These are phyloP conservation scores for Apeltes quadracus DNA, from an alignment of 2,113 vertebrate genomes.

Conservation along the genomic window DNA sequence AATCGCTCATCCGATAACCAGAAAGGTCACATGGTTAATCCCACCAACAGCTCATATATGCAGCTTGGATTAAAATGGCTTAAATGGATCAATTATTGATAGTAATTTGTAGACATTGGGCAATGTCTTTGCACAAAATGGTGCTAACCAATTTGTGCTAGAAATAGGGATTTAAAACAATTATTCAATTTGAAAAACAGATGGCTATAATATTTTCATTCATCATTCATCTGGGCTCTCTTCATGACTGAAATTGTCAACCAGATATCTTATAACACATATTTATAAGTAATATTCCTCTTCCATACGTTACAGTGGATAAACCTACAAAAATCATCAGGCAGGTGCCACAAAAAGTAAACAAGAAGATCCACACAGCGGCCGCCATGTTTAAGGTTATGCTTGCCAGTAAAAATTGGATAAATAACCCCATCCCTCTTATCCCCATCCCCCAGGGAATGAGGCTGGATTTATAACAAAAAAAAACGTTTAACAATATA, in stretches of 20 bases:
- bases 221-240: neutral
- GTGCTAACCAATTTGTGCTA: neutral
- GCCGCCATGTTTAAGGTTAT: conserved; percentile 13
- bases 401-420: conserved; percentile 8
- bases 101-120: conserved; percentile 14
- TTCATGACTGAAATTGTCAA: neutral
- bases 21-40: conserved; percentile 68
- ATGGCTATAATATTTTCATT: neutral
- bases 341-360: neutral
- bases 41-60: conserved; percentile 38
- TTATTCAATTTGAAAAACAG: neutral
- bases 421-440: neutral
- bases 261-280: neutral
- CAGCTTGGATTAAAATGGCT: conserved; percentile 46
- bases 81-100: conserved; percentile 13
- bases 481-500: conserved; percentile 14
- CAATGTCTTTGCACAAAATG: neutral
- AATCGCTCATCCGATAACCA: conserved; percentile 22
- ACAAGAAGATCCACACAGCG: neutral
- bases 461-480: neutral
- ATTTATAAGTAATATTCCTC: no score
- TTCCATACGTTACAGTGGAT: no score
- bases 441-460: neutral
- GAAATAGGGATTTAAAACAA: neutral
- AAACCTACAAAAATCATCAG: neutral